Evolutionary conservation across 2,797 vertebrate genomes (phyloP).

Genomic region (Xenopus petersii): DNA sequence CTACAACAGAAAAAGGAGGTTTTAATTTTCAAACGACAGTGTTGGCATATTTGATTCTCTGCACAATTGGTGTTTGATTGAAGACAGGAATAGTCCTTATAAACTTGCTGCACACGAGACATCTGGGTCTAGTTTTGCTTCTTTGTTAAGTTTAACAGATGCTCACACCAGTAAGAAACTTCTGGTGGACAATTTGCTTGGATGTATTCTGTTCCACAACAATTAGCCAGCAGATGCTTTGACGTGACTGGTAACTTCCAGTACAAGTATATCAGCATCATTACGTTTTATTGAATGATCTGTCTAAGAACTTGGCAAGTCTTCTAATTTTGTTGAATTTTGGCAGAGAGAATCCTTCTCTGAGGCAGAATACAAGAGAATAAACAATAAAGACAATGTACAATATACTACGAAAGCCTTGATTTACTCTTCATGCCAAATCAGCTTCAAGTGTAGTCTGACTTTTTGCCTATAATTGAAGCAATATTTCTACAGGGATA

Average conservation of each 20-base stretch:
- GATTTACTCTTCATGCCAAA: neutral
- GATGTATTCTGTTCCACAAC: conserved; percentile 32
- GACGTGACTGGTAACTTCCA: conserved; percentile 28
- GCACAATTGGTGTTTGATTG: conserved; percentile 32
- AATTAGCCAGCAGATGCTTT: conserved; percentile 42
- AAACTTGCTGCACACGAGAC: conserved; percentile 21
- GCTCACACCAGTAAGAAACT: conserved; percentile 17
- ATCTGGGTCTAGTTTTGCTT: conserved; percentile 21
- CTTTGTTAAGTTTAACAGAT: conserved; percentile 23
- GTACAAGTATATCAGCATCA: conserved; percentile 31
- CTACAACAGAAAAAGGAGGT: neutral
- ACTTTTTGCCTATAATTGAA: too few species aligned
- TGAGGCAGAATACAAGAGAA: neutral
- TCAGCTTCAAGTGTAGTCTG: neutral
- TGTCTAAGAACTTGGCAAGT: conserved; percentile 24
- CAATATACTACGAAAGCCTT: neutral
- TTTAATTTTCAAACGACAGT: neutral
- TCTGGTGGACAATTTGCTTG: conserved; percentile 32
- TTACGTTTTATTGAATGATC: conserved; percentile 30
- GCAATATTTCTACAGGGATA: too few species aligned
- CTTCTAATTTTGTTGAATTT: conserved; percentile 13
- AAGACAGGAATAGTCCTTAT: conserved; percentile 18
- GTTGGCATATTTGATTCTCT: conserved; percentile 23
- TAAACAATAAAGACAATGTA: conserved; percentile 3
- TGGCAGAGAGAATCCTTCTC: conserved; percentile 9